Evolutionary conservation across 2,113 vertebrate species (phyloP).

Genomic region (Pycnonotus jocosus): DNA sequence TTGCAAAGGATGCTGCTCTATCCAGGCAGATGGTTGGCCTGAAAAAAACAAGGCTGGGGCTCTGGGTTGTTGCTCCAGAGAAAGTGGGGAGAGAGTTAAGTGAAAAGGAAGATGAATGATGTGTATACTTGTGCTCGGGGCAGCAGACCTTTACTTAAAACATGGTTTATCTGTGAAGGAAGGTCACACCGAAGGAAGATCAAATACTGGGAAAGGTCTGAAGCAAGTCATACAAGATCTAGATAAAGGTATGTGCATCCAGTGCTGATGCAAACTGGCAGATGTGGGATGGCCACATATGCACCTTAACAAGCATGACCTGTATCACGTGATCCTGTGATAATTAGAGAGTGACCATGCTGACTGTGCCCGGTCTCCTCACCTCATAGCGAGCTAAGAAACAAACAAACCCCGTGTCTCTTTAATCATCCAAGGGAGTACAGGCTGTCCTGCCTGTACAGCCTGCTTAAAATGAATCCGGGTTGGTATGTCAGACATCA

Average conservation of each 20-base stretch:
- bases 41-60: not conserved
- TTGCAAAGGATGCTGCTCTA: not conserved
- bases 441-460: fast-evolving
- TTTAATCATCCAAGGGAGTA: not conserved
- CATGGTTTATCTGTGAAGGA: not conserved
- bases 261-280: not conserved
- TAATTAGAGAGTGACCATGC: not conserved
- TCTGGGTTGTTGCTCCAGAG: not conserved
- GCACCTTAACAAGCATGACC: not conserved
- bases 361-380: not conserved
- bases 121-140: not conserved
- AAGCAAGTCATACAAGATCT: not conserved
- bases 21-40: not conserved
- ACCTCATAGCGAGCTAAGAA: not conserved
- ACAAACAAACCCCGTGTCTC: not conserved
- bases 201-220: not conserved
- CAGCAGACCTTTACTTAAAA: not conserved
- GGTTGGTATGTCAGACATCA: not conserved
- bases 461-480: not conserved
- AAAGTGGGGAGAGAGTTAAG: not conserved
- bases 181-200: not conserved
- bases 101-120: not conserved
- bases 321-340: not conserved
- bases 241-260: not conserved
- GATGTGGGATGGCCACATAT: not conserved